These are phyloP conservation scores for Sinosuthora webbiana DNA, from an alignment of 2,113 vertebrate genomes.

Conservation along the genomic window DNA sequence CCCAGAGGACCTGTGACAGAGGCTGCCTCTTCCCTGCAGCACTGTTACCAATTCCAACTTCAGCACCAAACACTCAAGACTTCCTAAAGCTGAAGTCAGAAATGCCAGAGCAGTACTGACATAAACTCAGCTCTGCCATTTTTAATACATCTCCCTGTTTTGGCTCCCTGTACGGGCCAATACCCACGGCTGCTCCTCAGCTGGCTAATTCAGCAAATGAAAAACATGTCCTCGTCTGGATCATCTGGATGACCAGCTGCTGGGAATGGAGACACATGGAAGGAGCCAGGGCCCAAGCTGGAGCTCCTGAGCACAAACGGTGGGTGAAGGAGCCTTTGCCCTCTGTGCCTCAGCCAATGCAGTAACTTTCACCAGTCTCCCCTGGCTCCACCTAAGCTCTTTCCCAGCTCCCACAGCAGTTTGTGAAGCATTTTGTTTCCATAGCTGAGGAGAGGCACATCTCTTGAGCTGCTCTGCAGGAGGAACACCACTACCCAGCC, in stretches of 20 bases:
- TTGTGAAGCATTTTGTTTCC: background rate
- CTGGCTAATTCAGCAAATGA: background rate
- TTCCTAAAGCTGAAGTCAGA: background rate
- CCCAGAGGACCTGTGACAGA: background rate
- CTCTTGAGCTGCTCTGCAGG: background rate
- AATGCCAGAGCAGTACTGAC: background rate
- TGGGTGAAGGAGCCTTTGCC: background rate
- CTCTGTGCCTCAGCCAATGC: rapidly evolving
- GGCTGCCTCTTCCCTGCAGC: background rate
- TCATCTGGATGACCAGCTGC: background rate
- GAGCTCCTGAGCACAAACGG: background rate
- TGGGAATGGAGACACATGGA: background rate
- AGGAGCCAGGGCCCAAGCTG: background rate
- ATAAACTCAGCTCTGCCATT: background rate
- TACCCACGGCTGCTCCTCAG: background rate
- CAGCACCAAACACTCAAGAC: background rate
- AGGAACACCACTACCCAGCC: background rate
- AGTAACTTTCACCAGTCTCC: background rate
- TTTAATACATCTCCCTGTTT: background rate
- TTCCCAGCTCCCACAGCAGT: background rate
- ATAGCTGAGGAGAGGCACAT: background rate
- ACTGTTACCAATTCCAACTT: background rate
- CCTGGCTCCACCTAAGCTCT: background rate
- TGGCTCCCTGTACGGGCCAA: background rate
- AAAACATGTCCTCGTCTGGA: background rate